phyloP scores from a whole-genome alignment of 2,888 invertebrate species.

The Cantharis flavilabris region DNA sequence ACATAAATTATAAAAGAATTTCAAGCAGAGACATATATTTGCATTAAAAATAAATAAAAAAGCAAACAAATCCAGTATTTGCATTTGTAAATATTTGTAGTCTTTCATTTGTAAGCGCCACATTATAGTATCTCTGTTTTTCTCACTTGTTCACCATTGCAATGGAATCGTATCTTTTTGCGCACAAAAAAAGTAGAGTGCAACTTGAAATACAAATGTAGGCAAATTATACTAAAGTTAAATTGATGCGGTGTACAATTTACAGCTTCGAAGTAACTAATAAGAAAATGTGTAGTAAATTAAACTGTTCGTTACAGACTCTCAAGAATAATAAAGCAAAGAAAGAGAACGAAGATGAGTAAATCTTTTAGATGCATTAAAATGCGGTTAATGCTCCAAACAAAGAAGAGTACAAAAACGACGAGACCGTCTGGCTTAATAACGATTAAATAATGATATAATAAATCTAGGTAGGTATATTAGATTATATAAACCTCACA shows the following conservation, averaged over 20 bases:
- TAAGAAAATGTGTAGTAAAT: neutral
- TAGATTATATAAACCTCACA: neutral
- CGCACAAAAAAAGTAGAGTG: neutral
- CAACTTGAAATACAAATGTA: neutral
- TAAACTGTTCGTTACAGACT: neutral
- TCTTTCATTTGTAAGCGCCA: neutral
- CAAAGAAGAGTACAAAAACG: neutral
- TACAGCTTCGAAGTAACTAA: neutral
- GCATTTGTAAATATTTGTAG: neutral
- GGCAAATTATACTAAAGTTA: neutral
- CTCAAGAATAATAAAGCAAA: neutral
- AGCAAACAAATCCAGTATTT: neutral
- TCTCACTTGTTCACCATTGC: neutral
- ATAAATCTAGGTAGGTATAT: neutral
- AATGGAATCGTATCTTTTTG: neutral
- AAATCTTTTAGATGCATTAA: neutral
- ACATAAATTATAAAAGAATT: neutral
- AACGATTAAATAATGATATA: neutral
- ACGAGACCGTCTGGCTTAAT: neutral
- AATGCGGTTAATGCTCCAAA: neutral
- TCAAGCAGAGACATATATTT: neutral
- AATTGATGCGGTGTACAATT: neutral
- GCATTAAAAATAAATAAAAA: constrained; percentile 1
- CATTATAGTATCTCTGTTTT: neutral
- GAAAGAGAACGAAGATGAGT: neutral